Evolutionary conservation across 2,113 vertebrate genomes (phyloP).

Genomic region (Brachyhypopomus occidentalis): DNA sequence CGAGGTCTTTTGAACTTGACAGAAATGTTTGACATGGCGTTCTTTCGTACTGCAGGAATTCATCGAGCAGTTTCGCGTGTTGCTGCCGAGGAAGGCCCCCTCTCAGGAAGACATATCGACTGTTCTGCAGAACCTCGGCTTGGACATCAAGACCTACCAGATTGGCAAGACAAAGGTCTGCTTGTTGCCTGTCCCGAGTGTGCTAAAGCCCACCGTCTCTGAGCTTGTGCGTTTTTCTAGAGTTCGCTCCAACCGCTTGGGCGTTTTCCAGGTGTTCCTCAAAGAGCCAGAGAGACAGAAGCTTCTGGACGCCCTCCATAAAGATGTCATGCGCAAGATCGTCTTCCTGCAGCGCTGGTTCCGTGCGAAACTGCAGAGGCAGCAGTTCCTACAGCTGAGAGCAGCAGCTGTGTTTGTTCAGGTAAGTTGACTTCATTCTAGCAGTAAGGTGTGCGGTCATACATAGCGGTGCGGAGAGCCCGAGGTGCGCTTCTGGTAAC

Average conservation of each 20-base stretch:
- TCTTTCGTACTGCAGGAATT: conserved; percentile 80
- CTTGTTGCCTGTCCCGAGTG: background rate
- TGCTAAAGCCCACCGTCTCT: background rate
- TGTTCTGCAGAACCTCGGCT: conserved; percentile 80
- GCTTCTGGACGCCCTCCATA: conserved; percentile 89
- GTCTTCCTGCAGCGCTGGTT: conserved; percentile 91
- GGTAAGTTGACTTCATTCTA: conserved; percentile 65
- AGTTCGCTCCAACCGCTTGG: background rate
- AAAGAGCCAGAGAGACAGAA: conserved; percentile 89
- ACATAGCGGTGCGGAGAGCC: no score
- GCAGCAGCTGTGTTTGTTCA: conserved; percentile 82
- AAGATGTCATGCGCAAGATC: conserved; percentile 92
- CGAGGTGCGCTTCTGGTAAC: no score
- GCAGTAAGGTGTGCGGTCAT: background rate
- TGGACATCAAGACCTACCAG: conserved; percentile 87
- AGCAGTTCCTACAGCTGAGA: conserved; percentile 79
- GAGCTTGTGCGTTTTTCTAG: background rate
- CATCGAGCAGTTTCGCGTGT: conserved; percentile 88
- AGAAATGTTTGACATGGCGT: background rate
- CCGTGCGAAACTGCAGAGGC: conserved; percentile 82
- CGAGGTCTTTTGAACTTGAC: background rate
- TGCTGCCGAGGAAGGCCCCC: conserved; percentile 82
- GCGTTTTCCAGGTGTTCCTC: conserved; percentile 85
- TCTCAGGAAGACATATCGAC: conserved; percentile 80
- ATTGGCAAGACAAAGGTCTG: conserved; percentile 94